Evolutionary conservation across 2,797 vertebrate genomes (phyloP).

Genomic region (Capromys pilorides): DNA sequence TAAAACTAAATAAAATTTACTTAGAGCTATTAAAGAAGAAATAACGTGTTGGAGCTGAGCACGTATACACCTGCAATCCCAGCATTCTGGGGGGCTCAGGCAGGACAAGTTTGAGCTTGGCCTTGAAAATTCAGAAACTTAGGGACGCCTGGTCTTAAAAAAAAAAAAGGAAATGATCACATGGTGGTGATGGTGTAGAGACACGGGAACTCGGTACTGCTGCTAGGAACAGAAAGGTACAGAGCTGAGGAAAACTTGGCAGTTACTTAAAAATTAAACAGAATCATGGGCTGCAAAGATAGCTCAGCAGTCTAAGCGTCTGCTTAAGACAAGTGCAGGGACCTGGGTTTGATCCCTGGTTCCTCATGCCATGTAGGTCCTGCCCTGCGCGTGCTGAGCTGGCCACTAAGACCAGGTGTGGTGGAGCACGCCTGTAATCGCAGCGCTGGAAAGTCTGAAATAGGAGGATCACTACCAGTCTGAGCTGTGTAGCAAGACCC

Average conservation of each 20-base stretch:
- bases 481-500: too few relatives aligned
- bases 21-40: background rate
- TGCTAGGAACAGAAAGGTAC: background rate
- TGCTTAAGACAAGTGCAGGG: background rate
- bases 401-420: too few relatives aligned
- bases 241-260: background rate
- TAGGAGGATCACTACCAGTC: too few relatives aligned
- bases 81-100: background rate
- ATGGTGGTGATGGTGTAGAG: background rate
- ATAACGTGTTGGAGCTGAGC: background rate
- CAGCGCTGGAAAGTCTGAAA: too few relatives aligned
- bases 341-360: too few relatives aligned
- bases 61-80: background rate
- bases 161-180: background rate
- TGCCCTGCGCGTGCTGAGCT: too few relatives aligned
- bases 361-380: too few relatives aligned
- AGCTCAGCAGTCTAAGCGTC: too few relatives aligned
- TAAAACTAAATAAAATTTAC: background rate
- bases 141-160: background rate
- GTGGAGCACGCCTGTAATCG: too few relatives aligned
- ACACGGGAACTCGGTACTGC: background rate
- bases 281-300: too few relatives aligned
- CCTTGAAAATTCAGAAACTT: background rate
- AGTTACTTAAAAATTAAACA: background rate
- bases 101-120: background rate